Base-by-base conservation (phyloP, 2,888 invertebrate species). In the Kryphioiulus occultus region DNA sequence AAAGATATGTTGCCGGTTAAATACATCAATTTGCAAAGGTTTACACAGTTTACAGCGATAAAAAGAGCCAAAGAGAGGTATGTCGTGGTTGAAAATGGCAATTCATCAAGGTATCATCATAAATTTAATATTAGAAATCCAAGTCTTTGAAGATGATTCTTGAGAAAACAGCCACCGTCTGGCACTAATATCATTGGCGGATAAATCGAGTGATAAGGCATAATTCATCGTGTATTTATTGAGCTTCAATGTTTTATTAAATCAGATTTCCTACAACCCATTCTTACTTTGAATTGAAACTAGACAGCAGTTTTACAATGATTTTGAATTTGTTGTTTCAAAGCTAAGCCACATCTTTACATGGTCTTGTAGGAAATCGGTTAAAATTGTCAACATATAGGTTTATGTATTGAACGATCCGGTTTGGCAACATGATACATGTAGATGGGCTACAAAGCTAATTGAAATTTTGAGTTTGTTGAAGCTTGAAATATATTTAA, bases 401-500 rank as follows among this genome's bases (percentile, higher is more conserved):
- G 22, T 10, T 68, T 68, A 68, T 68, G 22, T 26, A 68, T 68
- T 68, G 22, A 68, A 7, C 68, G 7, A 68, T 68, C 68, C 26
- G 68, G 68, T 68, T 68, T 68, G 22, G 68, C 4, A 68, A 68
- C 68, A 68, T 68, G 10, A 53, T 53, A 5, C 35, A 35, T 35
- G 35, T 35, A 35, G 35, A 35, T 35, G 5, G 53, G n/a, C 19
- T 53, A 19, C n/a, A 19, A n/a, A 68, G 68, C 9, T 68, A 68
- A 68, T 68, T 68, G 68, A 68, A 68, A 68, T 68, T 68, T 68
- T 26, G 68, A 22, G 68, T 26, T 68, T 68, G 68, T 68, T 68
- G 68, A 68, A 68, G 68, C 68, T 68, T 68, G 68, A 68, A 68
- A 68, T 68, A 68, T 68, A 68, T 68, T 68, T 22, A 68, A 68